Percentiles rank a stretch among this genome's conserved stretches.
Evolutionary conservation across 1,140 invertebrate species (phyloP).

Genomic region (Nixonia krombeini): DNA sequence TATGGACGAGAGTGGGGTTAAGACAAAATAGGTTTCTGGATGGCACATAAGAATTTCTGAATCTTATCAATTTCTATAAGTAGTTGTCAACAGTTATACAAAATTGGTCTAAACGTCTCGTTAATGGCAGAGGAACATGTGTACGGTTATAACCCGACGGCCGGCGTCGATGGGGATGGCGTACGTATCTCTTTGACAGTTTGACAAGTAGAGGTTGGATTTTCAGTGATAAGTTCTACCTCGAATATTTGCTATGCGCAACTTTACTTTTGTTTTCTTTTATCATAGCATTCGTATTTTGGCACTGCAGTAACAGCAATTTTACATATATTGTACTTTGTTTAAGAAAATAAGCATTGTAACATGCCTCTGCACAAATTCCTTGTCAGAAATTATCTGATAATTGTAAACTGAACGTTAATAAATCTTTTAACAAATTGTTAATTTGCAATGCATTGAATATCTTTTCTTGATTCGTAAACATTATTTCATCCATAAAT

Average conservation of each 20-base stretch:
- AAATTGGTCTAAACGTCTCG: slow-evolving; percentile 53
- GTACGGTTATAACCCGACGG: slow-evolving; percentile 68
- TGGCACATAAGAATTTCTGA: slow-evolving; percentile 62
- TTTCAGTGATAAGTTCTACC: slow-evolving; percentile 38
- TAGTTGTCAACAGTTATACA: slow-evolving; percentile 41
- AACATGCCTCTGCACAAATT: background rate
- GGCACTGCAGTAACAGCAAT: background rate
- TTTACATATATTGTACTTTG: background rate
- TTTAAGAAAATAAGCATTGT: background rate
- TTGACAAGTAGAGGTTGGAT: slow-evolving; percentile 66
- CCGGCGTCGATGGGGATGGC: slow-evolving; percentile 64
- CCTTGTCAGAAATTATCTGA: background rate
- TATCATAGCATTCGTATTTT: too few species aligned
- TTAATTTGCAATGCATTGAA: background rate
- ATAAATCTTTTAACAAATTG: background rate
- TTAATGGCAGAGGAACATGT: slow-evolving; percentile 72
- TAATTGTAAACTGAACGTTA: background rate
- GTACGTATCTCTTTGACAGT: slow-evolving; percentile 66
- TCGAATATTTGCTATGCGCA: slow-evolving; percentile 2
- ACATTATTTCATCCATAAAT: too few species aligned
- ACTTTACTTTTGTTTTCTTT: background rate
- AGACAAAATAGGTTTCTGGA: slow-evolving; percentile 67
- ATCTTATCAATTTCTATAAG: slow-evolving; percentile 43
- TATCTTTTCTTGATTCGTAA: too few species aligned
- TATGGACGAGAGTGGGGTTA: slow-evolving; percentile 57